These are phyloP conservation scores for Pseudocheirus occidentalis DNA, from an alignment of 2,797 vertebrate genomes.

Conservation along the genomic window DNA sequence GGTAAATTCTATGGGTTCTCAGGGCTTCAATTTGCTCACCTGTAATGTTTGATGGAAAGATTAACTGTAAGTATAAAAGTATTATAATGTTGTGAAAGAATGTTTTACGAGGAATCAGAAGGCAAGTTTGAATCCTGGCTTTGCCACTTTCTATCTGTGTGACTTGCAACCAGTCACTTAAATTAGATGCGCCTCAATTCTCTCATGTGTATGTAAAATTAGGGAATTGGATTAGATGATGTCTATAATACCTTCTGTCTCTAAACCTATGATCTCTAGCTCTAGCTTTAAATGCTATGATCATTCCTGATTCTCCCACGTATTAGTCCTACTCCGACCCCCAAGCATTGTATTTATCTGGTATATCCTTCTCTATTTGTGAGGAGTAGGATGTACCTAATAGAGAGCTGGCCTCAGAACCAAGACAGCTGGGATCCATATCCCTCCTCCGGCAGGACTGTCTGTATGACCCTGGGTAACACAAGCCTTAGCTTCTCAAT, in stretches of 20 bases:
- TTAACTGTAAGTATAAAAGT: background rate
- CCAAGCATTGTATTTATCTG: background rate
- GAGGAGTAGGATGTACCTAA: background rate
- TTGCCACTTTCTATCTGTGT: background rate
- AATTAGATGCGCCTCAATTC: background rate
- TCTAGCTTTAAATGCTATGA: background rate
- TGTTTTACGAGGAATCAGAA: background rate
- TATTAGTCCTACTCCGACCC: background rate
- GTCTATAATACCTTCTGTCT: background rate
- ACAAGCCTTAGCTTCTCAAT: background rate
- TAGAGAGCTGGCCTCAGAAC: background rate
- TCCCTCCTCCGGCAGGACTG: background rate
- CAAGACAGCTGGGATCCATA: background rate
- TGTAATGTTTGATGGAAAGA: too few relatives aligned
- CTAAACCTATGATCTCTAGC: background rate
- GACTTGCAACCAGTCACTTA: background rate
- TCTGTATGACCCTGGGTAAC: background rate
- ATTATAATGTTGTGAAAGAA: background rate
- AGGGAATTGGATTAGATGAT: background rate
- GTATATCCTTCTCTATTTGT: background rate
- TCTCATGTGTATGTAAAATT: background rate
- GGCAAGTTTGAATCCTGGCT: background rate
- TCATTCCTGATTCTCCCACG: background rate
- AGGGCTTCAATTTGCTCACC: background rate
- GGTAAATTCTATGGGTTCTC: background rate